Percentiles rank a stretch among this genome's conserved stretches.
phyloP scores from a whole-genome alignment of 2,113 vertebrate genomes.

The Verasper variegatus region DNA sequence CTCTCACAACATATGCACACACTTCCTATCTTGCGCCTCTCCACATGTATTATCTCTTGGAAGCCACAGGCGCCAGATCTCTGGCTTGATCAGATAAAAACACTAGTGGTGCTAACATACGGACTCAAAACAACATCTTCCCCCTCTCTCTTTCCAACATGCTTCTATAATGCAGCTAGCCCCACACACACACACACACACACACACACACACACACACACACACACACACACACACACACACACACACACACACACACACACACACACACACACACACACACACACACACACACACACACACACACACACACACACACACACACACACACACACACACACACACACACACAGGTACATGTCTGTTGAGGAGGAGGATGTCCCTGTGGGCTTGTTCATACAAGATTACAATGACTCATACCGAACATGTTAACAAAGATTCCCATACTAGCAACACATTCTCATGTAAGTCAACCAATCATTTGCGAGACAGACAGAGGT shows the following conservation, averaged over 20 bases:
- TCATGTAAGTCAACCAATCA: conserved; percentile 4
- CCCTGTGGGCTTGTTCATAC: conserved; percentile 16
- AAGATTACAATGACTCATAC: conserved; percentile 17
- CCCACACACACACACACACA: not conserved
- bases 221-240: not conserved
- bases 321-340: conserved; percentile 4
- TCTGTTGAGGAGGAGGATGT: conserved; percentile 15
- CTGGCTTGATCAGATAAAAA: conserved; percentile 33
- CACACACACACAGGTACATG: conserved; percentile 5
- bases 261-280: conserved; percentile 4
- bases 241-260: not conserved
- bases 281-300: not conserved
- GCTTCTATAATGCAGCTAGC: too few species aligned
- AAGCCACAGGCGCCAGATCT: conserved; percentile 49
- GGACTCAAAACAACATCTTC: not conserved
- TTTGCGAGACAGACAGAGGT: conserved; percentile 1
- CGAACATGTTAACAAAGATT: conserved; percentile 5
- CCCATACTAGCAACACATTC: not conserved
- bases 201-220: conserved; percentile 7
- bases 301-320: not conserved
- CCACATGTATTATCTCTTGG: conserved; percentile 42
- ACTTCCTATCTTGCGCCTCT: conserved; percentile 42
- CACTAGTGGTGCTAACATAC: not conserved
- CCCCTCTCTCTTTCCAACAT: not conserved
- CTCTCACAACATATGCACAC: conserved; percentile 53